These are phyloP conservation scores for Cyclopterus lumpus DNA, from an alignment of 2,797 vertebrate species.

Conservation along the genomic window DNA sequence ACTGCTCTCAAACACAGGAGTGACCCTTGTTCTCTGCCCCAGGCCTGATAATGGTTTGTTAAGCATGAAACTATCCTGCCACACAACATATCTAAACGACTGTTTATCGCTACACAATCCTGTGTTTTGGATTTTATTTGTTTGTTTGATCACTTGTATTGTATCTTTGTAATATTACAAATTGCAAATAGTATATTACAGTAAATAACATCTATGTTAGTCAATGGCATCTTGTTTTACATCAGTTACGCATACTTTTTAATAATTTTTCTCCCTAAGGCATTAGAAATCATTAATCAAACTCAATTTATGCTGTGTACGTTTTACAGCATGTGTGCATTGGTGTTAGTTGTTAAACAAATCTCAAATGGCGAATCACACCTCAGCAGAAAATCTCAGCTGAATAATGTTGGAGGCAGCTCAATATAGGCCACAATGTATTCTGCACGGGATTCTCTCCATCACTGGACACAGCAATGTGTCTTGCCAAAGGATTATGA, in stretches of 20 bases:
- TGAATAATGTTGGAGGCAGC: conserved; percentile 42
- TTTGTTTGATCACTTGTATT: neutral
- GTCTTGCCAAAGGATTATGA: conserved; percentile 70
- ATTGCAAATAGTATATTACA: too few relatives aligned
- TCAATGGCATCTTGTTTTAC: neutral
- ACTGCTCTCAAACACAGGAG: conserved; percentile 15
- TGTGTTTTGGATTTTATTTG: neutral
- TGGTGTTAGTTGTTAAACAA: conserved; percentile 15
- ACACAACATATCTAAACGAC: conserved; percentile 1
- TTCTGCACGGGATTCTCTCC: conserved; percentile 51
- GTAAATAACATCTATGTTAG: neutral
- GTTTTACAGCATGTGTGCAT: neutral
- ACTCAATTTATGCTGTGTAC: neutral
- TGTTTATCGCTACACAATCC: conserved; percentile 6
- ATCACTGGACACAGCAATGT: conserved; percentile 42
- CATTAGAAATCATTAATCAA: neutral
- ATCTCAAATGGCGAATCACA: conserved; percentile 20
- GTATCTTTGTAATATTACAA: neutral
- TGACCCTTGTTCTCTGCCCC: conserved; percentile 27
- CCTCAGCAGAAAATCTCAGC: conserved; percentile 48
- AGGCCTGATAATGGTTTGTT: conserved; percentile 32
- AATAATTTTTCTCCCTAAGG: neutral
- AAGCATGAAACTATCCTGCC: conserved; percentile 31
- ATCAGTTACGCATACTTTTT: neutral
- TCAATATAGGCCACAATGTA: conserved; percentile 37